Evolutionary conservation across 2,888 invertebrate species (phyloP), one percentile per base, ranked within the genome.

Genomic region (Sylvicola cinctus): DNA sequence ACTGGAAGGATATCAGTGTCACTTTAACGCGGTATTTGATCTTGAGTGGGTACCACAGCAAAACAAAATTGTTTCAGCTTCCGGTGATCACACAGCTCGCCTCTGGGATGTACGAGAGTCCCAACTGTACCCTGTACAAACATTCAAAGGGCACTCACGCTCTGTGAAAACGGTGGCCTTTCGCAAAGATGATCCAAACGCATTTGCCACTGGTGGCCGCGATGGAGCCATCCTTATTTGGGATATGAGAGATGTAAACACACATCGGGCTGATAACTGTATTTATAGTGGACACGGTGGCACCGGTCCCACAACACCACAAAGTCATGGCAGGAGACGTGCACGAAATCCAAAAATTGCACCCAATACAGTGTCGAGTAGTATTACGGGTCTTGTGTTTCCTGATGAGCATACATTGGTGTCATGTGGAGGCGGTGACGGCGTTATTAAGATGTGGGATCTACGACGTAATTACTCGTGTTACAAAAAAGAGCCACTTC

Each of bases 11-110:
- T 63, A 64, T 38, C 67, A 68, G 43, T 69, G 69, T 38, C 90
- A 90, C 55, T 69, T 67, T 46, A 88, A 90, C 63, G 88, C 88
- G 1, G 76, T 90, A 23, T 90, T 88, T 51, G 88, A 90, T 53
- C 51, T 90, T 34, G 76, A 78, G 2, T 91, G 90, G 90, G 73
- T 76, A 60, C 75, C 76, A 0, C 65, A 68, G 1, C 66, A 74
- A 46, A 68, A 70, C 66, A 76, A 73, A 46, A 63, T 90, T 37
- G 70, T 88, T 2, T 87, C 85, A 4, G 87, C 77, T 0, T 83
- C 87, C 30, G 76, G 77, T 2, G 90, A 90, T 54, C 81, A 85
- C 49, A 75, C 77, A 0, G 77, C 80, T 0, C 65, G 70, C 37
- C 60, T 90, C 12, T 87, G 84, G 76, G 78, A 85, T 49, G 64